Base-by-base conservation (phyloP, 64 coral and sea anemone species). In the Cladopsammia gracilis region DNA sequence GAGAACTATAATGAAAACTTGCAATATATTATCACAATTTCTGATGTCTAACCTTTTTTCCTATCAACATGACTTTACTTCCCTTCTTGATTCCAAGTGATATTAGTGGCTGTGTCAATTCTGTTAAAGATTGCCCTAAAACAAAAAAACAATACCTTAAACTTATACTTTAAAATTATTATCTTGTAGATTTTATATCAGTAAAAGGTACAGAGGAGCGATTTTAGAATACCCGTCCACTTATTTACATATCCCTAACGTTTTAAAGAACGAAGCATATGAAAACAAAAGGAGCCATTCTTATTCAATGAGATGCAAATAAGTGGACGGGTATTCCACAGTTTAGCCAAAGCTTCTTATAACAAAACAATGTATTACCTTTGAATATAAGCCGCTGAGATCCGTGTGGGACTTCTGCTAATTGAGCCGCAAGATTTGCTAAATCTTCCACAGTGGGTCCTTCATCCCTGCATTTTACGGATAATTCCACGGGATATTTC, bases 71-170 rank as follows among this genome's bases (percentile, higher is more conserved):
- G 16, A 80, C 6, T 43, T 15, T 80, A 80, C 77, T 80, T 14
- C 77, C 77, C 25, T 62, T 80, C 77, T 80, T 80, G 14, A 80
- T 20, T 61, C 56, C 57, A 60, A 80, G 25, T 7, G 26, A 61
- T 61, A 13, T 61, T 42, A 80, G 25, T 60, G 77, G 57, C 25
- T 61, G 53, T 7, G 54, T 0, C 6, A 80, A 61, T 10, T 80
- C 56, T 80, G 77, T 80, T 44, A 80, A 61, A 44, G 77, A 80
- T 56, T 80, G 77, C 24, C 77, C 77, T 80, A 61, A 60, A 80
- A 80, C 53, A 61, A 62, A 44, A n/a, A 24, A 77, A 77, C 2
- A 1, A 24, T 8, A 50, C 18, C 46, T 48, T 20, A 48, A 16
- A 6, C 13, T 50, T 75, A 12, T 10, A 23, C 20, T 10, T 77